Evolutionary conservation across 2,797 vertebrate genomes (phyloP).

Genomic region (Chloroceryle inda): DNA sequence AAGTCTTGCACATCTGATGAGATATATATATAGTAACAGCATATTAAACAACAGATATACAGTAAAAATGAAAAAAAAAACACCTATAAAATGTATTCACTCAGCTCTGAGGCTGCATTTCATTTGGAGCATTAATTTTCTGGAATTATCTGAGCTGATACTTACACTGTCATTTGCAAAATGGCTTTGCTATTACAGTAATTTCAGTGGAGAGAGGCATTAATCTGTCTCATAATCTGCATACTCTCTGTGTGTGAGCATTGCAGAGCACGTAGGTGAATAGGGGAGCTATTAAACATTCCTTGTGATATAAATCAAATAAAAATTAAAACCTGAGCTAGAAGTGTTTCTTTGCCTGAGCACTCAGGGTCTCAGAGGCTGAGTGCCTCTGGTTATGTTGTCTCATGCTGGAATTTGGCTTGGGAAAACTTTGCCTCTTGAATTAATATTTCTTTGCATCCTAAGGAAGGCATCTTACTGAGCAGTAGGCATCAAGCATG

Average conservation of each 20-base stretch:
- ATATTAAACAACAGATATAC: not conserved
- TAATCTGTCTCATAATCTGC: slow-evolving; percentile 65
- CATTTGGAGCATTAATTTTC: slow-evolving; percentile 74
- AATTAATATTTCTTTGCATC: not conserved
- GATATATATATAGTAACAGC: not conserved
- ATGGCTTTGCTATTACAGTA: slow-evolving; percentile 72
- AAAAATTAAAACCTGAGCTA: slow-evolving; percentile 62
- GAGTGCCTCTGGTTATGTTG: not conserved
- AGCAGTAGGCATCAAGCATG: not conserved
- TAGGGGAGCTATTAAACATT: slow-evolving; percentile 54
- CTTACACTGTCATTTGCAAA: slow-evolving; percentile 74
- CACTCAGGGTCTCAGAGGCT: not conserved
- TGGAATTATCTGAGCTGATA: slow-evolving; percentile 68
- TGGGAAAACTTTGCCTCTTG: not conserved
- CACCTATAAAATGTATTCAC: slow-evolving; percentile 46
- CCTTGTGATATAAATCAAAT: slow-evolving; percentile 50
- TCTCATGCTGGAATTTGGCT: not conserved
- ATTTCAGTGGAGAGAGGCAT: slow-evolving; percentile 70
- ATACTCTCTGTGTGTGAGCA: slow-evolving; percentile 7
- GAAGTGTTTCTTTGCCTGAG: slow-evolving; percentile 35
- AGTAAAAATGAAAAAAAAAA: slow-evolving; percentile 56
- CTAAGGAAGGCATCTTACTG: not conserved
- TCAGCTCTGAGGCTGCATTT: slow-evolving; percentile 71
- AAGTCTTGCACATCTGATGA: not conserved
- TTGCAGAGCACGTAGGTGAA: slow-evolving; percentile 46